Evolutionary conservation across 2,113 vertebrate species (phyloP), one percentile per base, ranked within the genome.

Genomic region (Odobenus rosmarus): DNA sequence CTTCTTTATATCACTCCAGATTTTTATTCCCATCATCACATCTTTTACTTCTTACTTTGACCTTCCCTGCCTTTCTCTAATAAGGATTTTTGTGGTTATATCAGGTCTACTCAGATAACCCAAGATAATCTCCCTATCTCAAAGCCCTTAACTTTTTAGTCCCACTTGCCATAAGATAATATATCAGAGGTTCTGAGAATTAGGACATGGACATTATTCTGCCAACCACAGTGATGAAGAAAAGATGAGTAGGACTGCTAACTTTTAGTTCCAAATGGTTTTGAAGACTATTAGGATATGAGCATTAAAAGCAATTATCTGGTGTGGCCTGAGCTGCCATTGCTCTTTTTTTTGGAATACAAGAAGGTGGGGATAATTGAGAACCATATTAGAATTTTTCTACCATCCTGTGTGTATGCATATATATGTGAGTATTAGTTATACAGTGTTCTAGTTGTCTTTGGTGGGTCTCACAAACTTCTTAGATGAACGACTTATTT

Each of bases 101-200:
- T 3, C 67, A 7, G 6, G 0, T 10, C 36, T 21, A 2, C 2
- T 1, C 4, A 82, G 39, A n/a, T n/a, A 74, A 69, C 59, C 0
- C 28, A 31, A 95, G 4, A n/a, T 33, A n/a, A 36, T 62, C 23
- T 76, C 16, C 14, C n/a, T 16, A 8, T 11, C 1, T 64, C 13
- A 77, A 72, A 9, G 15, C 19, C 9, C 4, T 84, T 53, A 77
- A 33, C 5, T 24, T 77, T 46, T 46, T 46, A 69, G 1, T 49
- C 7, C 3, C n/a, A 81, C 26, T 87, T 83, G 7, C 1, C 19
- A 15, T 19, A 49, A 33, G 31, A 33, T 46, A 92, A 49, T 12
- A 33, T 28, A 69, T 7, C 5, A 77, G 26, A 42, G 1, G 0
- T 42, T 51, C 11, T 74, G 8, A 2, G 7, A 1, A 33, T 81